phyloP scores from a whole-genome alignment of 1,140 invertebrate species.

The Zaprionus vittiger region DNA sequence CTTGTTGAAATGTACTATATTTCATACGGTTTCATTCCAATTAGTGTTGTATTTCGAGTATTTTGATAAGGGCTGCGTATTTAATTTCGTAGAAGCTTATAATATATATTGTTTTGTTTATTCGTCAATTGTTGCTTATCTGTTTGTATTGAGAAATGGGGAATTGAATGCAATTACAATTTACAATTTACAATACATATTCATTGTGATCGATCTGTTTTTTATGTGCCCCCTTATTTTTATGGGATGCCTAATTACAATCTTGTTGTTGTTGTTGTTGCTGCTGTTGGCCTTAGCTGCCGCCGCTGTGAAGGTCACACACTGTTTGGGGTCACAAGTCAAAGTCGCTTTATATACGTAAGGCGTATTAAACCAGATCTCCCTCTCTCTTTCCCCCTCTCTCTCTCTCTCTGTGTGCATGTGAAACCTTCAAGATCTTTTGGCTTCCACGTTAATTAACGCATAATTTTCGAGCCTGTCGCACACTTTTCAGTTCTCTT shows the following conservation, averaged over 20 bases:
- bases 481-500: constrained; percentile 33
- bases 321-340: constrained; percentile 63
- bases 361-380: constrained; percentile 55
- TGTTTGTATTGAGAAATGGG: constrained; percentile 18
- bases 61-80: constrained; percentile 39
- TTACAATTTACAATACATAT: constrained; percentile 40
- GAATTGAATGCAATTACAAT: constrained; percentile 40
- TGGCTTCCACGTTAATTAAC: constrained; percentile 65
- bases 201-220: constrained; percentile 58
- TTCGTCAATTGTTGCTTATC: constrained; percentile 12
- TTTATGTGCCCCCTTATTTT: constrained; percentile 6
- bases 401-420: constrained; percentile 6
- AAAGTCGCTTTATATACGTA: constrained; percentile 50
- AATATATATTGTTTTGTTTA: constrained; percentile 21
- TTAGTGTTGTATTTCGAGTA: constrained; percentile 18
- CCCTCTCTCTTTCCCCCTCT: constrained; percentile 24
- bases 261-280: constrained; percentile 27
- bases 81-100: constrained; percentile 29
- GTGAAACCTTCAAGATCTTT: constrained; percentile 41
- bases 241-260: constrained; percentile 51
- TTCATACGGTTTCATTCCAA: constrained; percentile 11
- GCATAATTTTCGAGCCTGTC: constrained; percentile 72
- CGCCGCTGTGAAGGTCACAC: constrained; percentile 56
- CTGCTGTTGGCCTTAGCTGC: constrained; percentile 31
- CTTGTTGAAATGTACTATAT: neutral